Evolutionary conservation across 2,888 invertebrate species (phyloP).

Genomic region (Ormia ochracea): DNA sequence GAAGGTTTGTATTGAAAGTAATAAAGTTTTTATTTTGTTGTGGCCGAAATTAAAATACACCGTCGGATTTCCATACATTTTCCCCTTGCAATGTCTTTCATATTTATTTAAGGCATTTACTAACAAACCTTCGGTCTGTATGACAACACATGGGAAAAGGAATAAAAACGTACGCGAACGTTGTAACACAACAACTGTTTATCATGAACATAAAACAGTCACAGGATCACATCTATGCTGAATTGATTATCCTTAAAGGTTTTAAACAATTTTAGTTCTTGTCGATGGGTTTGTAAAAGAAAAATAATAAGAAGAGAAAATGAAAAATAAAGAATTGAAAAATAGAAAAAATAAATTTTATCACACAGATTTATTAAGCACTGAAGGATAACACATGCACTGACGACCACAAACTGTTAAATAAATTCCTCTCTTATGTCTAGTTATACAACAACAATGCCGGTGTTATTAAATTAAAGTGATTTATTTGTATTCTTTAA

Average conservation of each 20-base stretch:
- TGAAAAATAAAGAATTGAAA: background rate
- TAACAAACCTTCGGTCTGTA: too few relatives aligned
- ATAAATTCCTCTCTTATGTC: background rate
- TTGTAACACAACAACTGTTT: too few relatives aligned
- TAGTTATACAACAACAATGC: background rate
- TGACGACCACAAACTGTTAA: background rate
- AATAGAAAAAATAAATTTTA: slow-evolving; percentile 31
- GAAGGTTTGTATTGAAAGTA: too few relatives aligned
- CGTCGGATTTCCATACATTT: too few relatives aligned
- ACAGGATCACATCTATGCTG: background rate
- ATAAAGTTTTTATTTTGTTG: too few relatives aligned
- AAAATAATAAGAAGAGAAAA: background rate
- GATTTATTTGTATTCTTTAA: slow-evolving; percentile 19
- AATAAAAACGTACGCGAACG: too few relatives aligned
- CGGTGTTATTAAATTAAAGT: background rate
- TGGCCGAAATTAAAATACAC: too few relatives aligned
- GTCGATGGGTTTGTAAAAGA: background rate
- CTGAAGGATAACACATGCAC: slow-evolving; percentile 36
- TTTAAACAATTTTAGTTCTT: background rate
- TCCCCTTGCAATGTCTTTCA: too few relatives aligned
- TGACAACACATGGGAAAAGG: too few relatives aligned
- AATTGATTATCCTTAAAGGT: background rate
- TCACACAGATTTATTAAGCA: slow-evolving; percentile 40
- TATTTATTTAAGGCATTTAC: too few relatives aligned
- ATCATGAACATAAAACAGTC: too few relatives aligned